Evolutionary conservation across 2,797 vertebrate genomes (phyloP).

Genomic region (Thamnophis elegans): DNA sequence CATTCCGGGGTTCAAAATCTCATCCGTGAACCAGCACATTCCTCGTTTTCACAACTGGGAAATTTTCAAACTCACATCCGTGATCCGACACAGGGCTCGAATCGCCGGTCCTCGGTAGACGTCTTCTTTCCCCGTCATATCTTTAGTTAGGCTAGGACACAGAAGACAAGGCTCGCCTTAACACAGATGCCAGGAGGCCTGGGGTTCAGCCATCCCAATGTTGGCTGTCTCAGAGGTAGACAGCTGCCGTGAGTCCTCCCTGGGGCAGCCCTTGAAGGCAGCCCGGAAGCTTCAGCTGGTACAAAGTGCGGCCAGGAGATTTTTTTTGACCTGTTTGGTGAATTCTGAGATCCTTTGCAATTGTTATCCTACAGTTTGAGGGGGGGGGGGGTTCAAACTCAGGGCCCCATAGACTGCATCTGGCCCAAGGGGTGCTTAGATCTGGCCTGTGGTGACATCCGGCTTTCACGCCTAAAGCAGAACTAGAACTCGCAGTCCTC

Average conservation of each 20-base stretch:
- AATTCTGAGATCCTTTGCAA: background rate
- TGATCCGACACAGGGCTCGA: slow-evolving; percentile 95
- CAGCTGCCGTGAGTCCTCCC: background rate
- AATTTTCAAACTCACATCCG: slow-evolving; percentile 81
- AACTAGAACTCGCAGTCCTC: no score
- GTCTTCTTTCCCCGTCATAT: slow-evolving; percentile 98
- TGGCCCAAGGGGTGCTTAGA: no score
- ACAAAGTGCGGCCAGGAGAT: background rate
- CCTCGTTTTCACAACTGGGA: rapidly evolving
- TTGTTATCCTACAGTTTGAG: background rate
- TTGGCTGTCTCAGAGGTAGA: background rate
- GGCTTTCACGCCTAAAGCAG: no score
- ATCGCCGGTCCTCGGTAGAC: slow-evolving; percentile 95
- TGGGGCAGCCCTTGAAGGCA: background rate
- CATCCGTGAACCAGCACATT: rapidly evolving
- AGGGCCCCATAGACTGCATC: no score
- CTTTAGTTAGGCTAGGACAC: slow-evolving; percentile 88
- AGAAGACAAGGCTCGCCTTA: background rate
- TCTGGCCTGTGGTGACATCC: no score
- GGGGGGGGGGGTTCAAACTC: no score
- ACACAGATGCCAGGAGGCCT: no score
- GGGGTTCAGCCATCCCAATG: background rate
- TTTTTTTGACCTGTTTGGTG: background rate
- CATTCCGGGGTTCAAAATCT: background rate
- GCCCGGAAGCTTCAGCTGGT: background rate